Percentiles rank a stretch among this genome's conserved stretches.
Evolutionary conservation across 2,113 vertebrate species (phyloP).

Genomic region (Epinephelus moara): DNA sequence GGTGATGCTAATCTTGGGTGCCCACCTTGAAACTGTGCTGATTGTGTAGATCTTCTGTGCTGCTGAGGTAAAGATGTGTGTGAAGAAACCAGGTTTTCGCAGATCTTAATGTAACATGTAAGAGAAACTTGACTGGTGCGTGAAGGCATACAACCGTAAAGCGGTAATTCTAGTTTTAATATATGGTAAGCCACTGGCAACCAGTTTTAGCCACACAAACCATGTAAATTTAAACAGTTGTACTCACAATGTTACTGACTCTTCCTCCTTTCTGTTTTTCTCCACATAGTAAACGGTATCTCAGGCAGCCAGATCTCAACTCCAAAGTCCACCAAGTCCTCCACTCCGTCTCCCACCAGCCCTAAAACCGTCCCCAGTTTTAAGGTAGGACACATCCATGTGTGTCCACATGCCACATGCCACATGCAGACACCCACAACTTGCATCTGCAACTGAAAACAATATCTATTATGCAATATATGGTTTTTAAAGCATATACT

Average conservation of each 20-base stretch:
- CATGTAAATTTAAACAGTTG: not conserved
- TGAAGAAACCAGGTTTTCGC: no score
- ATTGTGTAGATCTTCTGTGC: no score
- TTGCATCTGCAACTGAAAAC: not conserved
- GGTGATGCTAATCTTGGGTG: no score
- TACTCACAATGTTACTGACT: not conserved
- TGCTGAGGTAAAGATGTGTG: no score
- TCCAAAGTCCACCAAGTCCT: conserved; percentile 94
- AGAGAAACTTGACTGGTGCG: no score
- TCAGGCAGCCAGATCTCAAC: conserved; percentile 92
- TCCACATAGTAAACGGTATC: conserved; percentile 90
- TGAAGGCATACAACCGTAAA: no score
- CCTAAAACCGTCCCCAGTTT: conserved; percentile 88
- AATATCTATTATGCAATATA: not conserved
- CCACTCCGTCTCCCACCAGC: conserved; percentile 95
- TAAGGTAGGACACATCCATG: conserved; percentile 86
- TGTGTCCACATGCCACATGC: not conserved
- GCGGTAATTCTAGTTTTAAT: no score
- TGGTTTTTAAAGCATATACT: not conserved
- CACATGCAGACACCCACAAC: not conserved
- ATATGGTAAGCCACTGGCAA: not conserved
- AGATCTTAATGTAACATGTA: no score
- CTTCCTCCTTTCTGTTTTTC: not conserved
- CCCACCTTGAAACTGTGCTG: no score
- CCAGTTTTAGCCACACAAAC: not conserved